A percentile compares a stretch with the other conserved stretches of the same genome.
These are phyloP conservation scores for Chamaetylas fuelleborni DNA, from an alignment of 2,113 vertebrate species.

Conservation along the genomic window DNA sequence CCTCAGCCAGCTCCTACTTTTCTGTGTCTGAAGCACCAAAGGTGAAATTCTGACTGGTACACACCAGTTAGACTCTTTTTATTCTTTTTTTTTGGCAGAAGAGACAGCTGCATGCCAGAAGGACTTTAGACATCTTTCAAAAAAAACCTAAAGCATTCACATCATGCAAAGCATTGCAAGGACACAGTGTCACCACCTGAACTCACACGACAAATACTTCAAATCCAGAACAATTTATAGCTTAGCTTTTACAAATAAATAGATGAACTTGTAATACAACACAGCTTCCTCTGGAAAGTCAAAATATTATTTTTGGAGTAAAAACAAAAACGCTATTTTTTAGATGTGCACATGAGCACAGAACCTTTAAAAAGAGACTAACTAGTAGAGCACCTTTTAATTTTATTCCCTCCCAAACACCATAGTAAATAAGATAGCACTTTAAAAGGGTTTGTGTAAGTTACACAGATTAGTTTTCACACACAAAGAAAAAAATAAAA, in stretches of 20 bases:
- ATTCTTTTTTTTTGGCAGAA: neutral
- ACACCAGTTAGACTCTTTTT: neutral
- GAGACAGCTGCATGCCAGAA: neutral
- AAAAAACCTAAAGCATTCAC: neutral
- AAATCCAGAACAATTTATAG: neutral
- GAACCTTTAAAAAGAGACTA: neutral
- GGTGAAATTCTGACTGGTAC: neutral
- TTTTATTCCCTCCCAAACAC: neutral
- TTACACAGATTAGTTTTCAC: neutral
- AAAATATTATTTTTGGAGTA: neutral
- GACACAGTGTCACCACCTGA: neutral
- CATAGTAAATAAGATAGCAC: neutral
- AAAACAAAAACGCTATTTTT: neutral
- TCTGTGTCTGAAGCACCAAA: neutral
- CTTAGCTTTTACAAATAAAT: neutral
- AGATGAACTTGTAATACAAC: neutral
- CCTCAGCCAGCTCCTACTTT: neutral
- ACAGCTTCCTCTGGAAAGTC: neutral
- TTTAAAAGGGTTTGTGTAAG: neutral
- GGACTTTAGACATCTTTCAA: neutral
- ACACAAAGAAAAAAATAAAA: neutral
- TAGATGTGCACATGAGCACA: neutral
- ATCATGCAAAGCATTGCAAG: neutral
- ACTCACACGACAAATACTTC: neutral
- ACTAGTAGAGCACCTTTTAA: neutral